A percentile compares a stretch with the other conserved stretches of the same genome.
These are phyloP conservation scores for Eolophus roseicapilla DNA, from an alignment of 2,113 vertebrate species.

Conservation along the genomic window DNA sequence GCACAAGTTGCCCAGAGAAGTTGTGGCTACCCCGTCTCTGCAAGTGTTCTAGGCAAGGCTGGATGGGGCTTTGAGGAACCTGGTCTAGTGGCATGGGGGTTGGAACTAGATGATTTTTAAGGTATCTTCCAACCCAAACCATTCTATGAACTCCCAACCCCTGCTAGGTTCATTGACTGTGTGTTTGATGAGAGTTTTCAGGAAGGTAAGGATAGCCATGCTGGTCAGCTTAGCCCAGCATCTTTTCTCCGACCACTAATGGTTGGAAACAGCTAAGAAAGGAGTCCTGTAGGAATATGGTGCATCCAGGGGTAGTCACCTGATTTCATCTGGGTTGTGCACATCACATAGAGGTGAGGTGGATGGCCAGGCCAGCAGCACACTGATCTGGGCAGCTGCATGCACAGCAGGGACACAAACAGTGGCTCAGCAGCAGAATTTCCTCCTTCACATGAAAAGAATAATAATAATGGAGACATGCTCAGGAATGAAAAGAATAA, in stretches of 20 bases:
- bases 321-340: background rate
- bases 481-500: background rate
- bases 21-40: background rate
- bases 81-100: background rate
- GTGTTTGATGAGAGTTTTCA: background rate
- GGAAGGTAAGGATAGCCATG: background rate
- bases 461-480: background rate
- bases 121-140: background rate
- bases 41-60: background rate
- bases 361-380: fast-evolving
- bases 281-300: background rate
- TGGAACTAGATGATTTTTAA: background rate
- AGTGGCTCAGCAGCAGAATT: background rate
- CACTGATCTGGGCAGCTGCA: background rate
- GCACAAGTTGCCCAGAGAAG: background rate
- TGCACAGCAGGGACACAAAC: background rate
- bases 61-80: background rate
- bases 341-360: background rate
- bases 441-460: background rate
- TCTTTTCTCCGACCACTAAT: background rate
- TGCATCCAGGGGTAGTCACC: background rate
- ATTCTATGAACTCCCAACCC: background rate
- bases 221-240: background rate
- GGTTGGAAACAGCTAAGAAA: background rate
- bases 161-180: background rate